Percentiles rank a stretch among this genome's conserved stretches.
Conservation (phyloP, 2,113 vertebrate species). For the Microcebus ravelobensis region DNA sequence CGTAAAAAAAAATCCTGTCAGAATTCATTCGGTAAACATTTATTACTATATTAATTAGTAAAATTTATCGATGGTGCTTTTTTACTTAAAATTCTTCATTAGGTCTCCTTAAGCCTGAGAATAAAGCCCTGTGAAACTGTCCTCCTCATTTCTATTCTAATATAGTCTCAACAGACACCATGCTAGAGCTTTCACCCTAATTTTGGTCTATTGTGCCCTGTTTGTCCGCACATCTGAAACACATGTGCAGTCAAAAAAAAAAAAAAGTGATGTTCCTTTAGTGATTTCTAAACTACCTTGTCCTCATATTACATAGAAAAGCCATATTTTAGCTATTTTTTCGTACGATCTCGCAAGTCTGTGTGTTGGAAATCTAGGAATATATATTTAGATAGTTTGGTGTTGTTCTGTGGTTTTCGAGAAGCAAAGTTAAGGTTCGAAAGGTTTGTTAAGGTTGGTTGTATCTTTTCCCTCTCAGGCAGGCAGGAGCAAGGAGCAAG, state of each 20-base stretch:
- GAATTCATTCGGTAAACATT: not conserved
- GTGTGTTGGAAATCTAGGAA: not conserved
- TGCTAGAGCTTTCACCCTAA: too few species aligned
- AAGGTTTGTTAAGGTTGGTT: not conserved
- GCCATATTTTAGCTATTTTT: not conserved
- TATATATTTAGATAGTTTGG: not conserved
- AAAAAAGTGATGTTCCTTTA: not conserved
- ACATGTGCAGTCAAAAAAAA: not conserved
- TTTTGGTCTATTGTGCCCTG: not conserved
- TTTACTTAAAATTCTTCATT: not conserved
- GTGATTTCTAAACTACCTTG: not conserved
- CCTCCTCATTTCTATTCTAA: not conserved
- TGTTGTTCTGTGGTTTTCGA: not conserved
- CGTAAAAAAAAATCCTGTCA: not conserved
- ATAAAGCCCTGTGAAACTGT: not conserved
- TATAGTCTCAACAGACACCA: not conserved
- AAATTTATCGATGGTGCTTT: not conserved
- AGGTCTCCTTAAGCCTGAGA: not conserved
- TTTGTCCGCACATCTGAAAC: not conserved
- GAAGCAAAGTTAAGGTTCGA: not conserved
- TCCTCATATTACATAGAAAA: not conserved
- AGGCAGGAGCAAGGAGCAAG: not conserved
- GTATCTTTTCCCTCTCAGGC: not conserved
- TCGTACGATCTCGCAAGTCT: not conserved
- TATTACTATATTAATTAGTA: not conserved